Evolutionary conservation across 2,888 invertebrate species (phyloP), one percentile per base, ranked within the genome.

Genomic region (Platynereis dumerilii): DNA sequence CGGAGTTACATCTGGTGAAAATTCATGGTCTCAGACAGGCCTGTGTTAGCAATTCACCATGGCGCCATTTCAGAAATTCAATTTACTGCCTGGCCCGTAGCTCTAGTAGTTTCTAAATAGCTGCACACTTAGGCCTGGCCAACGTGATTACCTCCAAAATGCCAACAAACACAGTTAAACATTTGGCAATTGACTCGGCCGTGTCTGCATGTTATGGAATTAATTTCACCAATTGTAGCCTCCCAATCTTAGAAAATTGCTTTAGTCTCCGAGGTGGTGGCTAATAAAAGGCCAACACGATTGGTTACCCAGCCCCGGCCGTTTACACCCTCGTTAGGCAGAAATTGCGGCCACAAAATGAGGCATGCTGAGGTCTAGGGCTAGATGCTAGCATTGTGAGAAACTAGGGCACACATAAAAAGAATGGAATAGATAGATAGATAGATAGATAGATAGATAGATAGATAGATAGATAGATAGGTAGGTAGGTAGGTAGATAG

Each of bases 81-180:
- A 78, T 77, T 78, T 62, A 73, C 64, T 66, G 63, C 60, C 64
- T 69, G 59, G 72, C 76, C 74, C 62, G 65, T 67, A 76, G 74
- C 74, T 63, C 66, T 63, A 66, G 58, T 53, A 24, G 54, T 53
- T 42, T 60, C 58, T 64, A 69, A 69, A 69, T 71, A 66, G 61
- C 67, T 69, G 65, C 65, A 71, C 71, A 71, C 69, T 66, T 63
- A 56, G 60, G 65, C 39, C 45, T 44, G 57, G 28, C 52, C 56
- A 54, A 44, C 62, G 26, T 57, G 62, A 57, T 61, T 62, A 62
- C 57, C 27, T 69, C 71, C 66, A 65, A 60, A 75, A 75, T 71
- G 72, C 70, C 67, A 69, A 69, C 74, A 78, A 76, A 76, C 76
- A 76, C 72, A 73, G 74, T 74, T 74, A 76, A 75, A 76, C 75